Evolutionary conservation across 2,888 invertebrate genomes (phyloP).

Genomic region (Adelognathus sp.): DNA sequence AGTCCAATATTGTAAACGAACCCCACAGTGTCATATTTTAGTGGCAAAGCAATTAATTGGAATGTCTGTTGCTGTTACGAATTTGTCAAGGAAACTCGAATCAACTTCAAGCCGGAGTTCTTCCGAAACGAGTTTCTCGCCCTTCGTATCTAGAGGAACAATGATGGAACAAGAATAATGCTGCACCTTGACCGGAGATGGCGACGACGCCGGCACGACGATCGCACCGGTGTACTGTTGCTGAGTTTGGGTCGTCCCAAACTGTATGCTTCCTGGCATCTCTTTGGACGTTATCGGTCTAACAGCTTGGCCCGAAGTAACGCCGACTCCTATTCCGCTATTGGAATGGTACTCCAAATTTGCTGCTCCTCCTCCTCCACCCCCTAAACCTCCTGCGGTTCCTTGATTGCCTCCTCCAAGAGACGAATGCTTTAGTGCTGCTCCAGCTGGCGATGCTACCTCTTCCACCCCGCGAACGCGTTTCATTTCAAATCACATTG

Average conservation of each 20-base stretch:
- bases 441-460: slow-evolving; percentile 79
- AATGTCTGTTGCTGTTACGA: no score
- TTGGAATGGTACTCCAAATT: slow-evolving; percentile 79
- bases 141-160: neutral
- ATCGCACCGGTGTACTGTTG: slow-evolving; percentile 80
- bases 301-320: slow-evolving; percentile 78
- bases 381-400: slow-evolving; percentile 67
- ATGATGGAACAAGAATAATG: neutral
- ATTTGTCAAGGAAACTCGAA: no score
- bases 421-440: slow-evolving; percentile 82
- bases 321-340: slow-evolving; percentile 74
- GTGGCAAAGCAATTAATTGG: no score
- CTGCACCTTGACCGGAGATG: slow-evolving; percentile 78
- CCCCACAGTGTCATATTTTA: no score
- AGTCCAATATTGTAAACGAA: no score
- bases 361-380: slow-evolving; percentile 74
- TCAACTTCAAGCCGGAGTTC: no score
- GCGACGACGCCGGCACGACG: slow-evolving; percentile 78
- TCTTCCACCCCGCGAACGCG: slow-evolving; percentile 82
- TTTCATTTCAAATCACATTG: slow-evolving; percentile 87
- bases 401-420: slow-evolving; percentile 74
- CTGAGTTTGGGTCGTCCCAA: slow-evolving; percentile 77
- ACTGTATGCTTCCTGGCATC: slow-evolving; percentile 81
- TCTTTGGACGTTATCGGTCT: slow-evolving; percentile 79
- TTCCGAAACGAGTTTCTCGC: neutral